These are phyloP conservation scores for Myathropa florea DNA, from an alignment of 2,888 invertebrate species.

Conservation along the genomic window DNA sequence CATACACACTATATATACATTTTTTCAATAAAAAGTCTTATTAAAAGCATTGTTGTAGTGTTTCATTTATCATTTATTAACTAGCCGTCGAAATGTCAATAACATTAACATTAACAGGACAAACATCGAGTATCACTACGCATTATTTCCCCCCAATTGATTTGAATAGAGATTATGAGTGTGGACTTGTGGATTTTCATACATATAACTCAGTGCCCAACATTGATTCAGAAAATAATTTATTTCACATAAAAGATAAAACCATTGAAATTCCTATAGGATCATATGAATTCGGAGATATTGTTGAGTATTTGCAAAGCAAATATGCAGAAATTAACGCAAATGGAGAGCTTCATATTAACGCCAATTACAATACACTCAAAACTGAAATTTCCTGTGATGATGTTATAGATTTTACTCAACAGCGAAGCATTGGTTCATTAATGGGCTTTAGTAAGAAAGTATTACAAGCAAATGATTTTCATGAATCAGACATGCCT, in stretches of 20 bases:
- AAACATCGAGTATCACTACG: slow-evolving; percentile 9
- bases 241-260: slow-evolving; percentile 72
- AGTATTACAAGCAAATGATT: not conserved
- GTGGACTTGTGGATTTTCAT: slow-evolving; percentile 74
- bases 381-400: slow-evolving; percentile 51
- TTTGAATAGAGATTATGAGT: slow-evolving; percentile 69
- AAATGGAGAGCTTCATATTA: too few species aligned
- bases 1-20: too few species aligned
- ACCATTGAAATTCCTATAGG: slow-evolving; percentile 73
- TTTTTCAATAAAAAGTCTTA: too few species aligned
- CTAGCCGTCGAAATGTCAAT: too few species aligned
- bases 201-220: slow-evolving; percentile 74
- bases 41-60: too few species aligned
- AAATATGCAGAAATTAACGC: not conserved
- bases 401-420: slow-evolving; percentile 54
- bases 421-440: not conserved
- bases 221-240: slow-evolving; percentile 75
- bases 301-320: slow-evolving; percentile 67
- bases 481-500: not conserved
- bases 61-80: too few species aligned
- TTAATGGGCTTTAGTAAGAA: not conserved
- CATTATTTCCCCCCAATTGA: slow-evolving; percentile 52
- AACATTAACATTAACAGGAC: slow-evolving; percentile 72
- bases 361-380: slow-evolving; percentile 50
- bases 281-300: slow-evolving; percentile 75